Evolutionary conservation across 2,888 invertebrate species (phyloP).

Genomic region (Dorcus hopei): DNA sequence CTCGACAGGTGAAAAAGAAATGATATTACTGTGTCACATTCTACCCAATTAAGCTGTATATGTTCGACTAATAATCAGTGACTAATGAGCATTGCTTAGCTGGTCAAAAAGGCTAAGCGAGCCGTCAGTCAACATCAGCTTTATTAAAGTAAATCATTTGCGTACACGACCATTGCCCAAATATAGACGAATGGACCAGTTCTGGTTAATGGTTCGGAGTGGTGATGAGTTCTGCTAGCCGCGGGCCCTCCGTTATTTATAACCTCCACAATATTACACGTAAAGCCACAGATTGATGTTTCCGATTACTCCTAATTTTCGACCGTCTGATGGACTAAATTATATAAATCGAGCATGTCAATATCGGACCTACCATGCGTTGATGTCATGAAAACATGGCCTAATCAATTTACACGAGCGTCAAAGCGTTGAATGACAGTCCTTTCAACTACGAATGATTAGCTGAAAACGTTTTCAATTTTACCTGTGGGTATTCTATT

Average conservation of each 20-base stretch:
- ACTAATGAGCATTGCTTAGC: constrained; percentile 32
- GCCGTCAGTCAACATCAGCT: constrained; percentile 27
- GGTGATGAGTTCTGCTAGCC: constrained; percentile 36
- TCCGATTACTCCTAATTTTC: not conserved
- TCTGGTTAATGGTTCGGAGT: constrained; percentile 30
- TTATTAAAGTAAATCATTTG: constrained; percentile 29
- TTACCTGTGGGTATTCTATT: too few relatives aligned
- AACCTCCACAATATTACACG: constrained; percentile 27
- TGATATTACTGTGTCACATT: not conserved
- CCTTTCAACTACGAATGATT: not conserved
- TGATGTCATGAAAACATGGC: not conserved
- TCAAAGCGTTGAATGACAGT: not conserved
- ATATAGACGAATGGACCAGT: constrained; percentile 28
- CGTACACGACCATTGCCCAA: constrained; percentile 30
- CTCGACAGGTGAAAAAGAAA: too few relatives aligned
- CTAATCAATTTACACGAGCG: not conserved
- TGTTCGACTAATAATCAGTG: constrained; percentile 32
- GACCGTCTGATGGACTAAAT: not conserved
- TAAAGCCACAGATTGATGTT: not conserved
- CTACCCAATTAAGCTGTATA: constrained; percentile 32
- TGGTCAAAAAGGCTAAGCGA: constrained; percentile 19
- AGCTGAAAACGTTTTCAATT: too few relatives aligned
- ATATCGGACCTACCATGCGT: constrained; percentile 1
- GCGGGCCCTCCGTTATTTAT: constrained; percentile 30
- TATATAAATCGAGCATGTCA: constrained; percentile 1